phyloP scores from a whole-genome alignment of 1,140 invertebrate species.

The Pomphorhynchus laevis region DNA sequence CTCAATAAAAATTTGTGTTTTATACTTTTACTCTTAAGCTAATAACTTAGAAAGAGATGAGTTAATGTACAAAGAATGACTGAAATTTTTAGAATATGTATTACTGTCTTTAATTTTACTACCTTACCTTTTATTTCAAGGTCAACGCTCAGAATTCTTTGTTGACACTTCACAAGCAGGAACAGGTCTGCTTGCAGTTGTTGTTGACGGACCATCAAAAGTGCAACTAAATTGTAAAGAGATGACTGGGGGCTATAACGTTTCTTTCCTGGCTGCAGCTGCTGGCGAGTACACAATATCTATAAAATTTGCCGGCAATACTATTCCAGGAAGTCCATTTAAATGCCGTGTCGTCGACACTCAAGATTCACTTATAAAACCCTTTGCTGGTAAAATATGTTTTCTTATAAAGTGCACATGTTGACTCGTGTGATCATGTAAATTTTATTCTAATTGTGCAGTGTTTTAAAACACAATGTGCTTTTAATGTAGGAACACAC shows the following conservation, averaged over 20 bases:
- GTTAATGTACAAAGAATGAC: too few relatives aligned
- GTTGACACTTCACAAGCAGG: conserved; percentile 74
- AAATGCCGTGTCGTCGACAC: conserved; percentile 61
- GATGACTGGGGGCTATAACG: conserved; percentile 33
- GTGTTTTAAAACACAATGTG: too few relatives aligned
- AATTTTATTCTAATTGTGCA: too few relatives aligned
- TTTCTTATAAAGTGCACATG: background rate
- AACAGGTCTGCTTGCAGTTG: conserved; percentile 48
- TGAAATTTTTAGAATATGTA: too few relatives aligned
- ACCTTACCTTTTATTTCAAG: conserved; percentile 19
- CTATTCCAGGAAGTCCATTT: conserved; percentile 68
- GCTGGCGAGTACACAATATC: conserved; percentile 76
- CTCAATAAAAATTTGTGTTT: too few relatives aligned
- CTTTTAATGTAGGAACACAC: too few relatives aligned
- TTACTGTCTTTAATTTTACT: too few relatives aligned
- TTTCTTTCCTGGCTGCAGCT: conserved; percentile 64
- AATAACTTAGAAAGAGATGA: too few relatives aligned
- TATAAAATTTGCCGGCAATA: conserved; percentile 68
- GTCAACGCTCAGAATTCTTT: conserved; percentile 53
- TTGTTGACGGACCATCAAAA: conserved; percentile 69
- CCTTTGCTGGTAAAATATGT: background rate
- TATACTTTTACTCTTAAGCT: too few relatives aligned
- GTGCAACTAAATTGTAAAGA: conserved; percentile 51
- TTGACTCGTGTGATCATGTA: too few relatives aligned
- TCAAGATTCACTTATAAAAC: background rate